phyloP scores from a whole-genome alignment of 2,113 vertebrate genomes.

The Oxyruncus cristatus region DNA sequence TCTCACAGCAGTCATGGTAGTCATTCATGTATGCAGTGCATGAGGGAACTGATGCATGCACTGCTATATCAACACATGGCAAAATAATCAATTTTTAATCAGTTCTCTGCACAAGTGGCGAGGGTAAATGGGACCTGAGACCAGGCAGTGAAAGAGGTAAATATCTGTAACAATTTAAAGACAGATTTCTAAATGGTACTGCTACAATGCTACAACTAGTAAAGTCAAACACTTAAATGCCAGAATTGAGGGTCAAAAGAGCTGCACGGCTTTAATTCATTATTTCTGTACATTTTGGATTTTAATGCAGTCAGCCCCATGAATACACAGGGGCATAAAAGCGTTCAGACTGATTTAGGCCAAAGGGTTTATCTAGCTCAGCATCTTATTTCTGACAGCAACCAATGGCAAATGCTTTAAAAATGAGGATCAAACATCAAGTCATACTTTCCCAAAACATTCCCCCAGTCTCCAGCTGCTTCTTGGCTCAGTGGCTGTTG shows the following conservation, averaged over 20 bases:
- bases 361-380: not conserved
- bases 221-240: not conserved
- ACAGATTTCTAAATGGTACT: not conserved
- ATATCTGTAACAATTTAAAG: not conserved
- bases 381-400: not conserved
- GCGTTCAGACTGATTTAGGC: not conserved
- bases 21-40: not conserved
- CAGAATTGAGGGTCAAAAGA: not conserved
- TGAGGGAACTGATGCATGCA: not conserved
- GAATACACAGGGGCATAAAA: not conserved
- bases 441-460: not conserved
- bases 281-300: rapidly evolving
- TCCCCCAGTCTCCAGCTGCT: not conserved
- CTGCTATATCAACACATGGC: not conserved
- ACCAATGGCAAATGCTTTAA: not conserved
- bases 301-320: not conserved
- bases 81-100: not conserved
- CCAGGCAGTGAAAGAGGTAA: not conserved
- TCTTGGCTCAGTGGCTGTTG: not conserved
- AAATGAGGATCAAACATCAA: not conserved
- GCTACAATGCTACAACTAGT: not conserved
- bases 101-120: not conserved
- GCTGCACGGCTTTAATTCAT: not conserved
- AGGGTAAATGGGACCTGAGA: not conserved
- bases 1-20: not conserved